Conservation (phyloP, 2,113 vertebrate species). For the Myotis yumanensis region DNA sequence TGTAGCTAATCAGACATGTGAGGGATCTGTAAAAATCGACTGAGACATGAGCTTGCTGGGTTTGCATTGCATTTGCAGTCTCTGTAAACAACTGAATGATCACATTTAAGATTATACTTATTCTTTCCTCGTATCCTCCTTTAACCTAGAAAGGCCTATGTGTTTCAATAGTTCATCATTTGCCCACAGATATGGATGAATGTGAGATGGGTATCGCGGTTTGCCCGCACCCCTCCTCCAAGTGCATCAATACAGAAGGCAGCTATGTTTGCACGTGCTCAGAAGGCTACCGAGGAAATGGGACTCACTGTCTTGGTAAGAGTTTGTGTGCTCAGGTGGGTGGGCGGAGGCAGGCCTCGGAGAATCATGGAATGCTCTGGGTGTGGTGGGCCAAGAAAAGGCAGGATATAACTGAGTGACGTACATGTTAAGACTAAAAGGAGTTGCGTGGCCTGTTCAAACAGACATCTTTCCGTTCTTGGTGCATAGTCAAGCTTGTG, state of each 20-base stretch:
- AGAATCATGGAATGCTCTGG: neutral
- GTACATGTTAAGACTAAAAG: neutral
- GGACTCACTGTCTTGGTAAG: conserved; percentile 85
- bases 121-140: neutral
- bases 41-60: neutral
- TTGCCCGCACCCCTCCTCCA: conserved; percentile 73
- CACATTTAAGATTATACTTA: neutral
- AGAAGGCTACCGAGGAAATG: conserved; percentile 84
- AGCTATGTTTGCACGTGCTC: conserved; percentile 85
- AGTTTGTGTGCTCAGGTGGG: accelerated
- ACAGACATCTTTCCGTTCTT: neutral
- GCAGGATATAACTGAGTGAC: neutral
- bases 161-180: neutral
- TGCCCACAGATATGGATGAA: conserved; percentile 84
- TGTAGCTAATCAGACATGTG: neutral
- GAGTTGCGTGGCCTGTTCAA: neutral
- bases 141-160: neutral
- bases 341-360: neutral
- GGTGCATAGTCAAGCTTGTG: neutral
- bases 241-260: conserved; percentile 84
- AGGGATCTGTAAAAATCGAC: neutral
- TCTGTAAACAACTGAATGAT: neutral
- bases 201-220: conserved; percentile 61
- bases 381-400: neutral
- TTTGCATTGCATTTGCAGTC: neutral